phyloP scores from a whole-genome alignment of 2,888 invertebrate species.

The Andrena hattorfiana region DNA sequence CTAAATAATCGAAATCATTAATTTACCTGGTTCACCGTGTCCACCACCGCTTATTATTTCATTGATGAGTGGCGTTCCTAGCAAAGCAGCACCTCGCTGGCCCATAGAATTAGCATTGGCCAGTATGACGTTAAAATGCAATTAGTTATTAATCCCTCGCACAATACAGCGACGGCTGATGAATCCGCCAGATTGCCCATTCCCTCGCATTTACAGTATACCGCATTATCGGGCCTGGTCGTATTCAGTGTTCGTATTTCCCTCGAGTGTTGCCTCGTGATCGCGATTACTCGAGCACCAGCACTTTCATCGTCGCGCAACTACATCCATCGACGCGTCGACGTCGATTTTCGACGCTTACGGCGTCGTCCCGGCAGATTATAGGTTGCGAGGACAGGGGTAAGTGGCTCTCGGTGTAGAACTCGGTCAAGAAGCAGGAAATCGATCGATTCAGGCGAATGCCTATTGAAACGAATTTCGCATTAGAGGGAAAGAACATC shows the following conservation, averaged over 20 bases:
- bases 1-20: too few relatives aligned
- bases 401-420: constrained; percentile 13
- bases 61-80: too few relatives aligned
- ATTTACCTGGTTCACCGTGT: too few relatives aligned
- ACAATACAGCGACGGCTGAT: constrained; percentile 74
- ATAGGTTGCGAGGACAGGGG: background rate
- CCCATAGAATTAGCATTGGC: background rate
- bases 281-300: constrained; percentile 75
- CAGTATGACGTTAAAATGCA: constrained; percentile 7
- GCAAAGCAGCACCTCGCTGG: too few relatives aligned
- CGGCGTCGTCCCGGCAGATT: constrained; percentile 25
- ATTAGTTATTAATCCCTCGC: constrained; percentile 72
- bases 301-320: constrained; percentile 39
- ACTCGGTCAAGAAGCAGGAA: constrained; percentile 28
- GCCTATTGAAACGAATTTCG: background rate
- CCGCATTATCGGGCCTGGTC: constrained; percentile 76
- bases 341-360: constrained; percentile 56
- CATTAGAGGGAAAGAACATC: background rate
- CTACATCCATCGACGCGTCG: constrained; percentile 54
- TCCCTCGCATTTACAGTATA: constrained; percentile 66
- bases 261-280: constrained; percentile 73
- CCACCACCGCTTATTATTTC: too few relatives aligned
- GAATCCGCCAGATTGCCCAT: constrained; percentile 62
- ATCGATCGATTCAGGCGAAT: constrained; percentile 16
- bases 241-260: constrained; percentile 74